Base-by-base conservation (phyloP, 2,113 vertebrate genomes). In the Noctilio leporinus region DNA sequence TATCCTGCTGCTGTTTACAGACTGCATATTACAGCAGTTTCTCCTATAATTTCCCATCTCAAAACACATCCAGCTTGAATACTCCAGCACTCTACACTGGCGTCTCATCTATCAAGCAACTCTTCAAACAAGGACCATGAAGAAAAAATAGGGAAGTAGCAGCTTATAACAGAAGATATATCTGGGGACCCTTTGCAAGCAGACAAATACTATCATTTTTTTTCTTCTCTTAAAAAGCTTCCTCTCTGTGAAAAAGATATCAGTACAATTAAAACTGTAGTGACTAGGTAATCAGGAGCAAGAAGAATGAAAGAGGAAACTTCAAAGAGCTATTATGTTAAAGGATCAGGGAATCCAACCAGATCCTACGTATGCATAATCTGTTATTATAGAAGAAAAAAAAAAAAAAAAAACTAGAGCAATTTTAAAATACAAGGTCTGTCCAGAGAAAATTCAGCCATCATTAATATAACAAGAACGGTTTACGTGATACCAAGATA, bases 21-120 rank as follows among this genome's bases (percentile, higher is more conserved):
- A 57, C 3, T 87, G 20, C 40, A 16, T 43, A 57, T 20, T 69
- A 89, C 65, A 93, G 80, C 86, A 80, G 16, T 80, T 92, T 33
- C 35, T 38, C 9, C 28, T 77, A 14, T 33, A 91, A 67, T 86
- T 94, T 62, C 11, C 83, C 38, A 95, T 77, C 69, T 70, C 89
- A 92, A 81, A 90, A 51, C 47, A 49, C 12, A 4, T n/a, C 19
- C 35, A 43, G 51, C 22, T 70, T 96, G 53, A 64, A 73, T 85
- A 87, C 75, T 90, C 70, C 69, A 83, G 72, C 59, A 76, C 38
- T 94, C 10, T 55, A 19, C 9, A 57, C 45, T 95, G 45, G 11
- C 76, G 94, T 96, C 49, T 96, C 65, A 94, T 97, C 93, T 95
- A 62, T 96, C 77, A 96, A 72, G 65, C 26, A 90, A 88, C 43